Base-by-base conservation (phyloP, 2,797 vertebrate species). In the Erethizon dorsatum region DNA sequence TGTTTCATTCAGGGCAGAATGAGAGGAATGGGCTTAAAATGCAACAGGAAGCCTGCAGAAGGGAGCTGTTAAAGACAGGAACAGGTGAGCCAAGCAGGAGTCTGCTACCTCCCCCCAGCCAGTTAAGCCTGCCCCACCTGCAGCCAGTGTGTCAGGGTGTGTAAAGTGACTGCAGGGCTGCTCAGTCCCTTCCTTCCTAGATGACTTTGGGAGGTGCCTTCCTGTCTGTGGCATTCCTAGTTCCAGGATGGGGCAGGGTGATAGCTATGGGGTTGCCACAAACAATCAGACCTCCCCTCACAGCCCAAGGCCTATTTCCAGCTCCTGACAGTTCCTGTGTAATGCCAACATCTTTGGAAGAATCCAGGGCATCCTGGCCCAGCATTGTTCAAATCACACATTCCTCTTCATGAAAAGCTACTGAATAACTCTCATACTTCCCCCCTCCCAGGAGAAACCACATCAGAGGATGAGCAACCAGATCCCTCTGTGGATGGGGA, bases 201-300 rank as follows among this genome's bases (percentile, higher is more conserved):
- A 96, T 94, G 97, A 97, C 98, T 98, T 97, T 97, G 94, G 88
- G 86, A 96, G 98, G 98, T 98, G 98, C 98, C 98, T 97, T 97
- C 85, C 93, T 97, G 98, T 97, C 98, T 98, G 97, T 1, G 97
- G 97, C 95, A 97, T 98, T 97, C 90, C 61, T 63, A 91, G 79
- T 88, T 95, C 96, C 97, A 97, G 98, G 97, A 97, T 87, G 96
- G 96, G 85, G 86, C 65, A 0, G 45, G 92, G 93, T 88, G 85
- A 56, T 87, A 96, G 87, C 37, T 61, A 52, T 61, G 90, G 96
- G 93, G 98, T 97, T 98, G 97, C 98, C 97, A 98, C 97, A 92
- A 98, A 98, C 98, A 98, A 92, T 94, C 37, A 4, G 75, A 77
- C 90, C 92, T 82, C 84, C 90, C 79, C 67, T 20, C 1, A 5